These are phyloP conservation scores for Naja naja DNA, from an alignment of 2,113 vertebrate genomes.

Conservation along the genomic window DNA sequence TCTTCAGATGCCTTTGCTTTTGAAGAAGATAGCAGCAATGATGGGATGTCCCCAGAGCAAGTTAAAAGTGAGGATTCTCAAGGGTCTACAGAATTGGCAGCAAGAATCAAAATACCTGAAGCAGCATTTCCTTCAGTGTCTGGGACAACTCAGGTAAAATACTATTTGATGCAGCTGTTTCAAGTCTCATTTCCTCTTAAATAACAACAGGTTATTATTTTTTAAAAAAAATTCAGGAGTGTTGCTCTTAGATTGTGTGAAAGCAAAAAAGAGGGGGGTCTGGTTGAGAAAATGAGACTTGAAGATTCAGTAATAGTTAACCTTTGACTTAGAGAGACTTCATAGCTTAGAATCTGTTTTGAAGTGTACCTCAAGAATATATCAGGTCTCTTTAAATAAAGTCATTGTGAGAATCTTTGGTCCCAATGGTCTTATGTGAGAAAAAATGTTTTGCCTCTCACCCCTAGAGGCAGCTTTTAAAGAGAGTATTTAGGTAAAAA, in stretches of 20 bases:
- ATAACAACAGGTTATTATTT: not conserved
- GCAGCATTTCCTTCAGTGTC: conserved; percentile 66
- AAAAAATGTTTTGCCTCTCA: not conserved
- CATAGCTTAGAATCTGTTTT: not conserved
- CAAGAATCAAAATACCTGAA: conserved; percentile 70
- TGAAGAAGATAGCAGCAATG: conserved; percentile 95
- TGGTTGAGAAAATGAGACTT: not conserved
- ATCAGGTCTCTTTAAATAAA: not conserved
- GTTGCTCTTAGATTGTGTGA: not conserved
- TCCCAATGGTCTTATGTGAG: not conserved
- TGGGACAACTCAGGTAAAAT: conserved; percentile 73
- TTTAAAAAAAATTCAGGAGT: not conserved
- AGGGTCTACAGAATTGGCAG: conserved; percentile 70
- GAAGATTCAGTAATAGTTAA: not conserved
- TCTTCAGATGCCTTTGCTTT: conserved; percentile 88
- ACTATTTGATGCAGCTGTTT: not conserved
- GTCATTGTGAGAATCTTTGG: not conserved
- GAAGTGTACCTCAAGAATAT: not conserved
- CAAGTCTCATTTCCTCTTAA: not conserved
- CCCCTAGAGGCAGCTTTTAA: not conserved
- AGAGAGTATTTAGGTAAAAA: not conserved
- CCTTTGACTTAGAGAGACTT: not conserved
- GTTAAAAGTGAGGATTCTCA: conserved; percentile 81
- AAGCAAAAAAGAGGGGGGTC: not conserved
- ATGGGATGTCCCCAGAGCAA: conserved; percentile 89